Evolutionary conservation across 2,888 invertebrate genomes (phyloP), one percentile per base, ranked within the genome.

Genomic region (Ochropleura plecta): DNA sequence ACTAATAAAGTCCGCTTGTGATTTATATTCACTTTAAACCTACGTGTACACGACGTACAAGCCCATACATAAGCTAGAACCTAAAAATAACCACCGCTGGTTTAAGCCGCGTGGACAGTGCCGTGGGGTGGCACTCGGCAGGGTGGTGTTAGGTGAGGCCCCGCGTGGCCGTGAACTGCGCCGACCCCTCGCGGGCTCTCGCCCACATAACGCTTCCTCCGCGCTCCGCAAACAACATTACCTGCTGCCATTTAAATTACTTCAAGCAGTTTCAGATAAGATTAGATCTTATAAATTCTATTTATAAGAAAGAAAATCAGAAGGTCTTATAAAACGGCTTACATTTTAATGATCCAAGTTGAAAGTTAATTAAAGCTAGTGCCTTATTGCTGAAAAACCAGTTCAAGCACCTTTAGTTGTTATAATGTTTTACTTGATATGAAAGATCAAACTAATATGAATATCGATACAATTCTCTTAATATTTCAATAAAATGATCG

Each of bases 101-200:
- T 83, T n/a, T 60, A 83, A 59, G 84, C 76, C 68, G 81, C 79
- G 86, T 89, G 89, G 88, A 88, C 81, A 82, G 87, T 76, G 77
- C 83, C 84, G 85, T 83, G 82, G 80, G 83, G 76, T 79, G 82
- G 84, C 79, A 82, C 74, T 71, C 76, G 81, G 81, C 80, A 81
- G 77, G 72, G 65, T 66, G 64, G 84, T 20, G 75, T 88, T 53
- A 78, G 75, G 83, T 78, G 79, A 82, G 83, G 86, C 81, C 87
- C 81, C 85, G 80, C 80, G 86, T 90, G 95, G 93, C 96, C 96
- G 92, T 96, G 96, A 96, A 96, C 96, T 93, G 93, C 46, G 82
- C 77, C 95, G 95, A 95, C 92, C 96, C 93, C 91, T 86, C 85
- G 85, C 88, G 51, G 20, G 30, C 30, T 30, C 57, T 57, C 30